Evolutionary conservation across 2,888 invertebrate genomes (phyloP), one percentile per base, ranked within the genome.

Genomic region (Laothoe populi): DNA sequence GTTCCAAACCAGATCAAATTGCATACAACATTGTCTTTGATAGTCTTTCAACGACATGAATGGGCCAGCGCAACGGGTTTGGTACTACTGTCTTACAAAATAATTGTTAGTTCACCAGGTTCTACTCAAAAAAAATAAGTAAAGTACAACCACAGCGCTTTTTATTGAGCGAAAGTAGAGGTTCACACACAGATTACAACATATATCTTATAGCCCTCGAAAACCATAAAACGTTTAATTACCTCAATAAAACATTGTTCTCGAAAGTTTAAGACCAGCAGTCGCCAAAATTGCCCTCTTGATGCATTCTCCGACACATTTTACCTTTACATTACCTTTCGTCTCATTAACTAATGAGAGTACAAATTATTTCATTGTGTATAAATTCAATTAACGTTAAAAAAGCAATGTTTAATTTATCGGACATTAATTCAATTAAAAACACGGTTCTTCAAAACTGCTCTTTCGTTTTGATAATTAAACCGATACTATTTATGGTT

Each of bases 221-320:
- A 53, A 10, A 53, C 53, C 53, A 35, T 53, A 53, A 53, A 53
- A 31, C 53, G 19, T 31, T 31, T 53, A 53, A 53, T 53, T 53
- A 53, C 53, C 31, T 49, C 53, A 53, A 53, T 53, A 53, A 53
- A 53, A 53, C 53, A 53, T 53, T 53, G 31, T 53, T 53, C 53
- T 35, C 19, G 53, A 53, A 53, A 19, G 53, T 49, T 49, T 49
- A 49, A 49, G 49, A 26, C 49, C 49, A 16, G 19, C 31, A 35
- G 31, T 19, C 35, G 53, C 35, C 53, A 35, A 31, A 49, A 49
- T 26, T 24, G 19, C 35, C 35, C 53, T 35, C 35, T 53, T 53
- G 53, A 35, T 19, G 53, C 53, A 53, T 53, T 35, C 31, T 10
- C 53, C 35, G 7, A 11, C 31, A 35, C 35, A 49, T 11, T 53